These are phyloP conservation scores for Meganola albula DNA, from an alignment of 2,888 invertebrate species.

Conservation along the genomic window DNA sequence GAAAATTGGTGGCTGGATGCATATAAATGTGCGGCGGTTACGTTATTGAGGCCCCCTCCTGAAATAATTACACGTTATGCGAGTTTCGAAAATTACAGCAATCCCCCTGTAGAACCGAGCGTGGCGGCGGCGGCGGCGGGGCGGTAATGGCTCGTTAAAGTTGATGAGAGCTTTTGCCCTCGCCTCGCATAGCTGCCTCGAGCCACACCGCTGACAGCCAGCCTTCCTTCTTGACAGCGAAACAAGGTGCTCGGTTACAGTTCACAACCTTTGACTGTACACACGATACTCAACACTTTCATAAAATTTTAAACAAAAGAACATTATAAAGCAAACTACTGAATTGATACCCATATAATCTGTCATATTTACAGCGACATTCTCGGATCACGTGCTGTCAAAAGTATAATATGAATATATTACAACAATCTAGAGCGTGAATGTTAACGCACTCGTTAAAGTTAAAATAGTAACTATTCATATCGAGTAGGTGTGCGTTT, in stretches of 20 bases:
- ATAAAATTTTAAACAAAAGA: not conserved
- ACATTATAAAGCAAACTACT: not conserved
- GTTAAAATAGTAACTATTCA: conserved; percentile 27
- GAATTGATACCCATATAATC: conserved; percentile 14
- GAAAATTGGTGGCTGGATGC: conserved; percentile 38
- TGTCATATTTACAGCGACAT: conserved; percentile 21
- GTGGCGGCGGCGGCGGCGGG: conserved; percentile 35
- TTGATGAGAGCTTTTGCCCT: conserved; percentile 68
- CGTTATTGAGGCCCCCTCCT: conserved; percentile 63
- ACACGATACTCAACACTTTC: conserved; percentile 10
- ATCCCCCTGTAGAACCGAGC: conserved; percentile 46
- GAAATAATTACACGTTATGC: conserved; percentile 72
- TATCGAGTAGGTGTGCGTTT: conserved; percentile 20
- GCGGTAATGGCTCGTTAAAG: conserved; percentile 73
- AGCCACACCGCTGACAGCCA: conserved; percentile 37
- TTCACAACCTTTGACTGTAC: conserved; percentile 17
- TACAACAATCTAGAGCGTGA: conserved; percentile 15
- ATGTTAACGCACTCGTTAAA: conserved; percentile 29
- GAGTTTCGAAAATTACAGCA: conserved; percentile 68
- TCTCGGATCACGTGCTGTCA: conserved; percentile 15
- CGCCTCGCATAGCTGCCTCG: conserved; percentile 42
- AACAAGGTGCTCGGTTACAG: conserved; percentile 35
- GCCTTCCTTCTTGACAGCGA: conserved; percentile 41
- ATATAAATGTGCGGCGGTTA: conserved; percentile 58
- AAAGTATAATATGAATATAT: conserved; percentile 18